Conservation (phyloP, 2,888 invertebrate genomes). For the Melanargia galathea region DNA sequence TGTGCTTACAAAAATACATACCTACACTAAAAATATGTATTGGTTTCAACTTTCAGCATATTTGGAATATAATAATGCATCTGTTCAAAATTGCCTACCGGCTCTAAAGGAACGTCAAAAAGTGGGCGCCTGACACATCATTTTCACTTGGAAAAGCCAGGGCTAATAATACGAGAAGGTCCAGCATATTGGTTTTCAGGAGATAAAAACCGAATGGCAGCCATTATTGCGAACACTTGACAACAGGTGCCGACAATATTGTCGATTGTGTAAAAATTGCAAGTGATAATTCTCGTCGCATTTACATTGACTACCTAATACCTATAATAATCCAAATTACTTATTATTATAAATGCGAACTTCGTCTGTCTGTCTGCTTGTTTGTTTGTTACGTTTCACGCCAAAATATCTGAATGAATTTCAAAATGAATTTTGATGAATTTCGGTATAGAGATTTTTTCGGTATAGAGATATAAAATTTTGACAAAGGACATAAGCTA, state of each 20-base stretch:
- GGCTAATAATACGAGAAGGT: constrained; percentile 6
- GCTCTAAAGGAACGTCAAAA: not conserved
- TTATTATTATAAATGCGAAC: no score
- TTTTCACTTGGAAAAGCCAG: constrained; percentile 19
- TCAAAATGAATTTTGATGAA: no score
- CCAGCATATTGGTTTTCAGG: constrained; percentile 18
- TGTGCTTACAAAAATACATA: no score
- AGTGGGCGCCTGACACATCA: constrained; percentile 8
- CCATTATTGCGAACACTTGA: constrained; percentile 30
- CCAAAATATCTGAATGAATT: no score
- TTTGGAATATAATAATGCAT: no score
- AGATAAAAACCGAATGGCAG: constrained; percentile 20
- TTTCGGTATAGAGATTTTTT: no score
- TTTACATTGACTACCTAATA: not conserved
- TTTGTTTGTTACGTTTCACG: no score
- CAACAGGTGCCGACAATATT: constrained; percentile 21
- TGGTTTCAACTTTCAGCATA: not conserved
- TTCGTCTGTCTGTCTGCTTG: no score
- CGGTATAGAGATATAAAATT: no score
- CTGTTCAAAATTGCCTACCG: not conserved
- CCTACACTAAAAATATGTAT: no score
- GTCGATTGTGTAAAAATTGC: constrained; percentile 12
- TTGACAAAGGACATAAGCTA: no score
- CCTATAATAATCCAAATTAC: no score
- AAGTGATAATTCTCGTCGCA: not conserved